Conservation (phyloP, 2,888 invertebrate genomes). For the Pyrrhia umbra region DNA sequence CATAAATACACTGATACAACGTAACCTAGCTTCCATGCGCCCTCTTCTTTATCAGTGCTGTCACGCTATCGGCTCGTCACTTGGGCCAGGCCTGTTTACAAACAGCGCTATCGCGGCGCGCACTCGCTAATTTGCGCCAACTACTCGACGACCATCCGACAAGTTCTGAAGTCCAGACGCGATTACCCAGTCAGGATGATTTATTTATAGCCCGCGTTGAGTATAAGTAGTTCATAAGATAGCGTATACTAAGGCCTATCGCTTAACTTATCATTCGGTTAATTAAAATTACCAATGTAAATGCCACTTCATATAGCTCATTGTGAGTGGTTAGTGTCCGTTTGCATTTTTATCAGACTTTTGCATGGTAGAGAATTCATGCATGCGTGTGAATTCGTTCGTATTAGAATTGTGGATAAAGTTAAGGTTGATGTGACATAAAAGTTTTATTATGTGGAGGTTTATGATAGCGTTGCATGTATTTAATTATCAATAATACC, state of each 20-base stretch:
- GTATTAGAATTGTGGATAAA: slow-evolving; percentile 26
- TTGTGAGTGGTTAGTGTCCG: slow-evolving; percentile 57
- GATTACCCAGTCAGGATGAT: slow-evolving; percentile 83
- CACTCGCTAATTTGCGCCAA: slow-evolving; percentile 88
- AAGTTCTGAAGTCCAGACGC: slow-evolving; percentile 81
- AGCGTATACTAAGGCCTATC: slow-evolving; percentile 55
- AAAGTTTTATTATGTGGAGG: slow-evolving; percentile 23
- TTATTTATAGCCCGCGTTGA: slow-evolving; percentile 76
- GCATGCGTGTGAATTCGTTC: slow-evolving; percentile 25
- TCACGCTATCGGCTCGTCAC: slow-evolving; percentile 59
- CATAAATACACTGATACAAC: slow-evolving; percentile 42
- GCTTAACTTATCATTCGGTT: slow-evolving; percentile 56
- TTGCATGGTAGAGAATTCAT: slow-evolving; percentile 34
- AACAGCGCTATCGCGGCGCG: slow-evolving; percentile 85
- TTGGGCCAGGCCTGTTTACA: slow-evolving; percentile 74
- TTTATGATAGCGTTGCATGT: slow-evolving; percentile 25
- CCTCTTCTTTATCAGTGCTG: slow-evolving; percentile 33
- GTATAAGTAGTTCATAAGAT: slow-evolving; percentile 62
- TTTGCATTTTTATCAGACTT: slow-evolving; percentile 51
- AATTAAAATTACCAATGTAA: slow-evolving; percentile 63
- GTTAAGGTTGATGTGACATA: slow-evolving; percentile 22
- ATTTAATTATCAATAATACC: slow-evolving; percentile 39
- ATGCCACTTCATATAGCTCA: slow-evolving; percentile 59
- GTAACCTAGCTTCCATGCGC: slow-evolving; percentile 41
- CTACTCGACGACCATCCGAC: slow-evolving; percentile 81